A percentile compares a stretch with the other conserved stretches of the same genome.
These are phyloP conservation scores for Amblyteles armatorius DNA, from an alignment of 2,888 invertebrate species.

Conservation along the genomic window DNA sequence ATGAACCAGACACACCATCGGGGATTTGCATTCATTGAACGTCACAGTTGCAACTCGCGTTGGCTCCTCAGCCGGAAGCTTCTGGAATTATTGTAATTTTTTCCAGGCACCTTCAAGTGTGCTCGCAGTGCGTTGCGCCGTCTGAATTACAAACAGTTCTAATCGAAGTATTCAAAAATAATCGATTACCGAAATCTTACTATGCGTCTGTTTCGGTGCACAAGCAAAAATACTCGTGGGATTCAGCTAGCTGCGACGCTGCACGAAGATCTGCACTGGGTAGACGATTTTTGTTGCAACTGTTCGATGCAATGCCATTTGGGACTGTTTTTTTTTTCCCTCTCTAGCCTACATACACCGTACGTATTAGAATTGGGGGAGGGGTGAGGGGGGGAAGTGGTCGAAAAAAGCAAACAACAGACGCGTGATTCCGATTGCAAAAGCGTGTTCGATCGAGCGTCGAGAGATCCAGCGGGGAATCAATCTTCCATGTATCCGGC, in stretches of 20 bases:
- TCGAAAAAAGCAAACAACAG: slow-evolving; percentile 62
- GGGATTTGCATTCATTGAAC: slow-evolving; percentile 13
- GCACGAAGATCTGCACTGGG: not conserved
- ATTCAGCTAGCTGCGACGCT: not conserved
- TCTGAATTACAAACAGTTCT: not conserved
- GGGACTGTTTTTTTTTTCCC: slow-evolving; percentile 11
- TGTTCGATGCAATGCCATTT: slow-evolving; percentile 22
- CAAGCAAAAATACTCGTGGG: not conserved
- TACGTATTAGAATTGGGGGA: not conserved
- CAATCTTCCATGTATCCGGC: slow-evolving; percentile 72
- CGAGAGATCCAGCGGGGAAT: slow-evolving; percentile 70
- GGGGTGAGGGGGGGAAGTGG: not conserved
- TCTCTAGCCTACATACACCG: slow-evolving; percentile 14
- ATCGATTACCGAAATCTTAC: too few relatives aligned
- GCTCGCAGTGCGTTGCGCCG: not conserved
- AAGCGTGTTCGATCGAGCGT: slow-evolving; percentile 71
- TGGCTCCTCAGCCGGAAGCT: not conserved
- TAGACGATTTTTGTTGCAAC: slow-evolving; percentile 9
- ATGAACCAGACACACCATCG: slow-evolving; percentile 22
- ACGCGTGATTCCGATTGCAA: slow-evolving; percentile 69
- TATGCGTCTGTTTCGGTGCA: too few relatives aligned
- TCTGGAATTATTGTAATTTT: slow-evolving; percentile 18
- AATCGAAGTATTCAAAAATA: too few relatives aligned
- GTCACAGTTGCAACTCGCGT: not conserved
- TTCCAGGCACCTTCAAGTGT: too few relatives aligned